A percentile compares a stretch with the other conserved stretches of the same genome.
phyloP scores from a whole-genome alignment of 2,888 invertebrate genomes.

The Noctuana brunneofusca region DNA sequence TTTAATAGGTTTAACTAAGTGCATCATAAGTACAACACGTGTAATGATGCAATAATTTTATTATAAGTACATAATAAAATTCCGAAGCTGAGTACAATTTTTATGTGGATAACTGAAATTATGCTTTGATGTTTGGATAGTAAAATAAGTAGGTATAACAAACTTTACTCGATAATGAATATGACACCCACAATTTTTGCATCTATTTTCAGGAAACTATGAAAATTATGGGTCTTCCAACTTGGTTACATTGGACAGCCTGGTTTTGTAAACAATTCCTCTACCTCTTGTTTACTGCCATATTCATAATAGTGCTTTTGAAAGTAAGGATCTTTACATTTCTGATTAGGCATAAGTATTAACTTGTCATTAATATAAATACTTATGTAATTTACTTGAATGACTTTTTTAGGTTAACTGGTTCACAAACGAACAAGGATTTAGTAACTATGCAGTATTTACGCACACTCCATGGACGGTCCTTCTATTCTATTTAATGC shows the following conservation, averaged over 20 bases:
- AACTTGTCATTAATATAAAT: too few relatives aligned
- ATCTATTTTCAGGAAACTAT: slow-evolving; percentile 88
- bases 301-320: slow-evolving; percentile 81
- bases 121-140: neutral
- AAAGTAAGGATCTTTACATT: slow-evolving; percentile 66
- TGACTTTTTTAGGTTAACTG: slow-evolving; percentile 69
- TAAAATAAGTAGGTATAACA: neutral
- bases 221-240: slow-evolving; percentile 95
- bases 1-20: neutral
- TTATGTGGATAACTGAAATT: neutral
- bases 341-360: too few relatives aligned
- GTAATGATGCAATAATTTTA: neutral
- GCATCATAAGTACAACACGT: neutral
- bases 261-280: slow-evolving; percentile 92
- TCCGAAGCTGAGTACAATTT: neutral
- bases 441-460: slow-evolving; percentile 84
- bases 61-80: neutral
- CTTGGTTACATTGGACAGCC: slow-evolving; percentile 93
- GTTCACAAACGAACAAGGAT: slow-evolving; percentile 73
- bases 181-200: neutral
- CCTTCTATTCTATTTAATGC: slow-evolving; percentile 86
- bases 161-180: neutral
- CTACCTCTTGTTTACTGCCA: slow-evolving; percentile 84
- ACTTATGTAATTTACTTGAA: neutral
- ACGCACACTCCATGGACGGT: slow-evolving; percentile 86